Percentiles rank a stretch among this genome's conserved stretches.
Conservation (phyloP, 1,140 invertebrate genomes). For the Drosophila erecta region DNA sequence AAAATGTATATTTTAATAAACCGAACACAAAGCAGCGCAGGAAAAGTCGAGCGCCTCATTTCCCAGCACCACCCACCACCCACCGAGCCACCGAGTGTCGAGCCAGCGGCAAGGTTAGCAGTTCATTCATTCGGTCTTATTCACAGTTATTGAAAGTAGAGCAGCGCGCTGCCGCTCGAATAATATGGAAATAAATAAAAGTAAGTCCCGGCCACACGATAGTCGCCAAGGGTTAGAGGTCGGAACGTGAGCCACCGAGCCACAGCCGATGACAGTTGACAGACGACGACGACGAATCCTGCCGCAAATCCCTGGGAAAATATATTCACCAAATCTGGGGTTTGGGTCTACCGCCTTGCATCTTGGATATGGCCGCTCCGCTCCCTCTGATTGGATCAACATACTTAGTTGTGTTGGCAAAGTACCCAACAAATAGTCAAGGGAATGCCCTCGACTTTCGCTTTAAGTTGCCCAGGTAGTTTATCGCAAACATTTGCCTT, state of each 20-base stretch:
- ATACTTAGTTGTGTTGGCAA: slow-evolving; percentile 38
- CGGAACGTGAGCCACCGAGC: slow-evolving; percentile 29
- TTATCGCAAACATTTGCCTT: slow-evolving; percentile 21
- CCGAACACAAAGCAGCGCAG: slow-evolving; percentile 42
- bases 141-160: slow-evolving; percentile 69
- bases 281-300: slow-evolving; percentile 7
- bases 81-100: slow-evolving; percentile 7
- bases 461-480: slow-evolving; percentile 25
- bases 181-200: slow-evolving; percentile 67
- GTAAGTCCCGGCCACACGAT: slow-evolving; percentile 24
- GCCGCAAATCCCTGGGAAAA: slow-evolving; percentile 29
- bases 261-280: slow-evolving; percentile 26
- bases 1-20: slow-evolving; percentile 69
- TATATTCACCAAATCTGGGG: slow-evolving; percentile 31
- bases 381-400: slow-evolving; percentile 43
- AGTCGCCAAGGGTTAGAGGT: slow-evolving; percentile 58
- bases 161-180: slow-evolving; percentile 54
- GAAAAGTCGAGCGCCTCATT: slow-evolving; percentile 15
- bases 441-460: slow-evolving; percentile 4
- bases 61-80: neutral
- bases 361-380: slow-evolving; percentile 25
- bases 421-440: slow-evolving; percentile 23
- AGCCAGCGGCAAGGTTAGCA: slow-evolving; percentile 62
- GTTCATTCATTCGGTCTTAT: slow-evolving; percentile 73
- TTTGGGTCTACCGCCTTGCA: slow-evolving; percentile 2